These are phyloP conservation scores for Drosophila lacertosa DNA, from an alignment of 1,140 invertebrate species.

Conservation along the genomic window DNA sequence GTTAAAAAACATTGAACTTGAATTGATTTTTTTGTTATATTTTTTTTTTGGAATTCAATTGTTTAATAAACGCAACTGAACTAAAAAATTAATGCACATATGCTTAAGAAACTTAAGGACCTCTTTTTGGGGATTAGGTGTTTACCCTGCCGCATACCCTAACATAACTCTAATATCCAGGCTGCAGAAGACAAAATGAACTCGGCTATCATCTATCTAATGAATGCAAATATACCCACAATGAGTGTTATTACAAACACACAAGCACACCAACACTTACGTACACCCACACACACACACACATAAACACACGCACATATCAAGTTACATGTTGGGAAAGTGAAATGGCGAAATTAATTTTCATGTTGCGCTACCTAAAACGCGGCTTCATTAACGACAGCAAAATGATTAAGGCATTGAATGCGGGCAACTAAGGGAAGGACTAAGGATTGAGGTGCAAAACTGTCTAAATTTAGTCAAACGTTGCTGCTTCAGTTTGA, in stretches of 20 bases:
- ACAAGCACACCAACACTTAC: conserved; percentile 12
- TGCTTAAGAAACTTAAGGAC: no score
- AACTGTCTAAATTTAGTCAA: conserved; percentile 29
- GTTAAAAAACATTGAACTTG: no score
- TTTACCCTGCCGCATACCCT: neutral
- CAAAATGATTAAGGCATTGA: conserved; percentile 8
- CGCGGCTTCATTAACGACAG: conserved; percentile 40
- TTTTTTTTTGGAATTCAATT: no score
- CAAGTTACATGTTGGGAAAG: conserved; percentile 15
- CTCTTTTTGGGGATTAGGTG: no score
- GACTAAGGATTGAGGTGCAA: neutral
- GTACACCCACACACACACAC: conserved; percentile 3
- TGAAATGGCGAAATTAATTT: conserved; percentile 47
- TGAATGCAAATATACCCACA: conserved; percentile 52
- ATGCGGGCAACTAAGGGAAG: neutral
- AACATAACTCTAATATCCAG: neutral
- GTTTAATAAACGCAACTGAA: no score
- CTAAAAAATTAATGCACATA: neutral
- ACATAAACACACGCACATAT: neutral
- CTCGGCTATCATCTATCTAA: conserved; percentile 42
- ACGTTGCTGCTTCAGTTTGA: no score
- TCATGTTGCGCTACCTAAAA: conserved; percentile 47
- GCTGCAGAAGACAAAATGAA: neutral
- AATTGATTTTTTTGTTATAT: no score
- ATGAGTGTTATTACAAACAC: conserved; percentile 46